Evolutionary conservation across 2,888 invertebrate species (phyloP).

Genomic region (Piscicola geometra): DNA sequence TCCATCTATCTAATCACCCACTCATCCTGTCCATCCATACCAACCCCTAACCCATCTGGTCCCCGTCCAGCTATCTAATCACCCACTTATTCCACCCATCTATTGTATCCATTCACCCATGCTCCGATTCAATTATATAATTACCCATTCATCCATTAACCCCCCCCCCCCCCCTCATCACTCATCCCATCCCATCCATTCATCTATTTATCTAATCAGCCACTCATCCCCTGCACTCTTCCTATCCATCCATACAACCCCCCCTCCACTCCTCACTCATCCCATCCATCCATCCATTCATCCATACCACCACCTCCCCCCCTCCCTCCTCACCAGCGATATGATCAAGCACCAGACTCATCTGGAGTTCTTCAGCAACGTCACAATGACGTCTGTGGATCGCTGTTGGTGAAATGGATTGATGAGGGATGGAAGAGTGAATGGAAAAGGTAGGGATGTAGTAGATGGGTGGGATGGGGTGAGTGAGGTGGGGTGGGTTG

Average conservation of each 20-base stretch:
- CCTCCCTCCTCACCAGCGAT: slow-evolving; percentile 47
- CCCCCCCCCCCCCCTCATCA: neutral
- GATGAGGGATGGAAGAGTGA: too few relatives aligned
- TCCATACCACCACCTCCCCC: neutral
- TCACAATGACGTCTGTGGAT: slow-evolving; percentile 45
- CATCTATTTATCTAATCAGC: neutral
- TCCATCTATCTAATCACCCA: neutral
- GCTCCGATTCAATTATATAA: too few relatives aligned
- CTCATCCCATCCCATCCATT: neutral
- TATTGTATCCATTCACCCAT: neutral
- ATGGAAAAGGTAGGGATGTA: too few relatives aligned
- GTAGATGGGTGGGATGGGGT: too few relatives aligned
- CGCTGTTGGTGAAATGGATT: slow-evolving; percentile 42
- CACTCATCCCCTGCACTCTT: neutral
- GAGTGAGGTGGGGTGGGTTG: too few relatives aligned
- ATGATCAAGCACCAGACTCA: slow-evolving; percentile 50
- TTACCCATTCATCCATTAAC: neutral
- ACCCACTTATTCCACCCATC: too few relatives aligned
- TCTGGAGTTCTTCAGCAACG: slow-evolving; percentile 48
- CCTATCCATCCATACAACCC: neutral
- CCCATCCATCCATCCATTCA: neutral
- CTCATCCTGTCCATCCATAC: slow-evolving; percentile 47
- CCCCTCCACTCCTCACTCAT: neutral
- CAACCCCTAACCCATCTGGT: too few relatives aligned
- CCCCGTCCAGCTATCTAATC: too few relatives aligned